phyloP scores from a whole-genome alignment of 2,888 invertebrate species.

The Heliconius charithonia region DNA sequence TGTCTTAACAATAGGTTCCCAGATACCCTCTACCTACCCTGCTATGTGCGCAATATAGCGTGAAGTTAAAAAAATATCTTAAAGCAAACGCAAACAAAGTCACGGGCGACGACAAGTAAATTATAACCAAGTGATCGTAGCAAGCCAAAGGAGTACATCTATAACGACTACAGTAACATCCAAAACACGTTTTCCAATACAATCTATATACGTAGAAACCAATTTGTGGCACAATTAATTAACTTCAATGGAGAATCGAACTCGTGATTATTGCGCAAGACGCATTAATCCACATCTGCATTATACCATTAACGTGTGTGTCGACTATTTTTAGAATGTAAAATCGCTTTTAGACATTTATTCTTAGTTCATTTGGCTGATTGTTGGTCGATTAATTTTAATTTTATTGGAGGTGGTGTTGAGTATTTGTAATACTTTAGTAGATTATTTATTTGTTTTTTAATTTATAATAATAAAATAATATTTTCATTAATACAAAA shows the following conservation, averaged over 20 bases:
- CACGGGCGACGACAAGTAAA: background rate
- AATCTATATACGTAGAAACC: conserved; percentile 16
- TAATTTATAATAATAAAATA: background rate
- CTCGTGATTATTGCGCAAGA: conserved; percentile 39
- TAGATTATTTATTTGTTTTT: background rate
- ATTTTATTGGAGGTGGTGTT: background rate
- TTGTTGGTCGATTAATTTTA: background rate
- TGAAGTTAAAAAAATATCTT: too few species aligned
- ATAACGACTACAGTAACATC: background rate
- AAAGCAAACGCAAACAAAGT: background rate
- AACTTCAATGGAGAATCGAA: conserved; percentile 37
- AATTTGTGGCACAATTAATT: conserved; percentile 28
- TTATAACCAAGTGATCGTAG: background rate
- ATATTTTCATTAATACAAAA: background rate
- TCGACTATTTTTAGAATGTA: conserved; percentile 20
- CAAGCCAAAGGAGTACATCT: background rate
- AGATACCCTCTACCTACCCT: too few species aligned
- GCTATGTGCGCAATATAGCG: too few species aligned
- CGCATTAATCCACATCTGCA: conserved; percentile 36
- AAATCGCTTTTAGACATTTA: conserved; percentile 7
- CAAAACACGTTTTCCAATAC: conserved; percentile 16
- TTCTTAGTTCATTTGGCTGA: background rate
- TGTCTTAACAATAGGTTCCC: too few species aligned
- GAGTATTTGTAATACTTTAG: background rate
- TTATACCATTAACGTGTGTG: conserved; percentile 21